Conservation (phyloP, 2,888 invertebrate species). For the Pasiphila rectangulata region DNA sequence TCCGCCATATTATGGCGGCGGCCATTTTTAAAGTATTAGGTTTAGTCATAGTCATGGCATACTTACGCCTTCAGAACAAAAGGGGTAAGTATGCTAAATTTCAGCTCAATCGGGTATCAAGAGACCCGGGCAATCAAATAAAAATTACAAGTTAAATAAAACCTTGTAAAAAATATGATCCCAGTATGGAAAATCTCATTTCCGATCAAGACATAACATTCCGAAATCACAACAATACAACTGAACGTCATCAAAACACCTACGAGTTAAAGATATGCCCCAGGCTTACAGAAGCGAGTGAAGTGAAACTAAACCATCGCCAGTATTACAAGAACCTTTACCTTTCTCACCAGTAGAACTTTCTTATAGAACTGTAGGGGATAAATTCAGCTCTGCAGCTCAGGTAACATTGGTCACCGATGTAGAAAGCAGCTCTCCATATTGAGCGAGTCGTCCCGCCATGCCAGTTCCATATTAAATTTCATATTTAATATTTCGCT, state of each 20-base stretch:
- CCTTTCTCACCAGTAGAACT: constrained; percentile 2
- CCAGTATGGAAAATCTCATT: too few species aligned
- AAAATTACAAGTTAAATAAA: too few species aligned
- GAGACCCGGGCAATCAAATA: too few species aligned
- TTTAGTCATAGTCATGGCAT: too few species aligned
- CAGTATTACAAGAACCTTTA: constrained; percentile 44
- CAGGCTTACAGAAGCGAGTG: constrained; percentile 61
- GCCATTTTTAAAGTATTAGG: too few species aligned
- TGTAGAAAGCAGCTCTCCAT: constrained; percentile 69
- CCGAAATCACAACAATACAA: constrained; percentile 41
- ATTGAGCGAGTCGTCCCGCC: constrained; percentile 52
- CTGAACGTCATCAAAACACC: constrained; percentile 52
- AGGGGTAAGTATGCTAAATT: too few species aligned
- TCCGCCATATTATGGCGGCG: too few species aligned
- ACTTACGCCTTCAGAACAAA: too few species aligned
- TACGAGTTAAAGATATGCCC: constrained; percentile 52
- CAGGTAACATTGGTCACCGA: constrained; percentile 41
- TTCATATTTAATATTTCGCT: constrained; percentile 50
- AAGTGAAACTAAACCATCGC: constrained; percentile 55
- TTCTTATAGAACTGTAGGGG: constrained; percentile 2
- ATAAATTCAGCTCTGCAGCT: constrained; percentile 31
- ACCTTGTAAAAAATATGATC: too few species aligned
- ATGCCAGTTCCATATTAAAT: constrained; percentile 49
- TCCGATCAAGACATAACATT: too few species aligned
- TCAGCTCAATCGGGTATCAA: too few species aligned